These are phyloP conservation scores for Caenorhabditis imperialis DNA, from an alignment of 2,888 invertebrate species.

Conservation along the genomic window DNA sequence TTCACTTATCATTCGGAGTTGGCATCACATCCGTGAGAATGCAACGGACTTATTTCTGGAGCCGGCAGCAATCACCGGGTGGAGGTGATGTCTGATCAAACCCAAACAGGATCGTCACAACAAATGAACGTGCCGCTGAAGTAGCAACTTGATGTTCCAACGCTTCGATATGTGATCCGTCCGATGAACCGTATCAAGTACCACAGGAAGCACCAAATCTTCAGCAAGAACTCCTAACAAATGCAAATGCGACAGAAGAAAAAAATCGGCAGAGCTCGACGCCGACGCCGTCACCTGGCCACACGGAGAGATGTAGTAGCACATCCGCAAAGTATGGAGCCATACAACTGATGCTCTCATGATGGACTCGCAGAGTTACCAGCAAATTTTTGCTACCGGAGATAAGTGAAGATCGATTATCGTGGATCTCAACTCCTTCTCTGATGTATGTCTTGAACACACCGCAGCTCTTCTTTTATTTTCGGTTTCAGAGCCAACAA, in stretches of 20 bases:
- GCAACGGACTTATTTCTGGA: no score
- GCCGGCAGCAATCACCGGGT: no score
- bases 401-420: no score
- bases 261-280: constrained; percentile 1
- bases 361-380: no score
- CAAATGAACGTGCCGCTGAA: constrained; percentile 15
- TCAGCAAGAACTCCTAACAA: constrained; percentile 26
- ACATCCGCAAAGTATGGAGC: constrained; percentile 13
- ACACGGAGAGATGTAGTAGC: constrained; percentile 14
- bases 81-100: no score
- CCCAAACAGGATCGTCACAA: no score
- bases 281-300: constrained; percentile 28
- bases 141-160: constrained; percentile 8
- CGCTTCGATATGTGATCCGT: constrained; percentile 14
- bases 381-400: no score
- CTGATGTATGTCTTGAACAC: constrained; percentile 10
- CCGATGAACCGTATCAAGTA: constrained; percentile 28
- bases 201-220: constrained; percentile 28
- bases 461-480: not conserved
- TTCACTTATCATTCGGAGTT: no score
- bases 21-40: no score
- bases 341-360: no score
- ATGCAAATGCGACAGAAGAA: constrained; percentile 11
- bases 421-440: constrained; percentile 31
- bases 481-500: constrained; percentile 38